These are phyloP conservation scores for Cuniculus paca DNA, from an alignment of 2,797 vertebrate species.

Conservation along the genomic window DNA sequence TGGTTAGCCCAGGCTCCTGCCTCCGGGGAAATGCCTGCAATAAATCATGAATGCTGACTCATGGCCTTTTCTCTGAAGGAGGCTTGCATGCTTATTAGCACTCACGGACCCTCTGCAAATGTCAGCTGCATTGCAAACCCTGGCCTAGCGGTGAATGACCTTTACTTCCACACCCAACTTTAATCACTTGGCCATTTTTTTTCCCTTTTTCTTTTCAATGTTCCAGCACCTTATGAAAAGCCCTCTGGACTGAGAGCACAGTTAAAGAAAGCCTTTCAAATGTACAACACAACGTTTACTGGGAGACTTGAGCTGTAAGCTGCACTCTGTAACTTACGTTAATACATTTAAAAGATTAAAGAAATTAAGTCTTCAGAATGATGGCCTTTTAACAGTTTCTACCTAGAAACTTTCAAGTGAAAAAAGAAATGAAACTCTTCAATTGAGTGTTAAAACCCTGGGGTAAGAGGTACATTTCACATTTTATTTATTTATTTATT, in stretches of 20 bases:
- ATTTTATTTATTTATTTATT: background rate
- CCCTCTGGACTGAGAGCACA: slow-evolving; percentile 42
- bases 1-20: background rate
- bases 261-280: slow-evolving; percentile 58
- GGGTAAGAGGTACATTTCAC: slow-evolving; percentile 59
- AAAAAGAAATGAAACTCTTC: slow-evolving; percentile 25
- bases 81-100: background rate
- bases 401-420: slow-evolving; percentile 47
- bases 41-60: no score
- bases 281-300: slow-evolving; percentile 38
- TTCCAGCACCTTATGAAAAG: slow-evolving; percentile 53
- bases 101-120: background rate
- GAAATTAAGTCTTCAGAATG: slow-evolving; percentile 62
- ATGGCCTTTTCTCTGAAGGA: background rate
- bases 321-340: slow-evolving; percentile 70
- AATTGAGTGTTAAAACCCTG: slow-evolving; percentile 42
- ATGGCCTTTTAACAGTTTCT: slow-evolving; percentile 57
- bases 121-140: background rate
- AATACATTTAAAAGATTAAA: slow-evolving; percentile 73
- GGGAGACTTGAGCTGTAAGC: slow-evolving; percentile 56
- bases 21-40: background rate
- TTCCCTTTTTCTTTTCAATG: slow-evolving; percentile 28
- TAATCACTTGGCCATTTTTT: background rate
- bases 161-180: background rate
- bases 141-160: background rate